Conservation (phyloP, 92 coral and sea anemone genomes). For the Zoanthus solanderi region DNA sequence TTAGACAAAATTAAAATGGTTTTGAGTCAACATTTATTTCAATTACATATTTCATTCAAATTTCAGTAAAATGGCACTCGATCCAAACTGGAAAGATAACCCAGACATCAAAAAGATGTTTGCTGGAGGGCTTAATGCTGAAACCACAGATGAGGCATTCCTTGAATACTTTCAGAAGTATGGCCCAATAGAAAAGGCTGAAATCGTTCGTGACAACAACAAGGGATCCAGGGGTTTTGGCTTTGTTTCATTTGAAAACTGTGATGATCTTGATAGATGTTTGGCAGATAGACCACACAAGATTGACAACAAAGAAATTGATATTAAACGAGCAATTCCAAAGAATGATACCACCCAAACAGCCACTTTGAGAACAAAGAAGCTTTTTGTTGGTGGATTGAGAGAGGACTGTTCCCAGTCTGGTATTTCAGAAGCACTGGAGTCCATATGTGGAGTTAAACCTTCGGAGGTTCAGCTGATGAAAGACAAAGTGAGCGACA, state of each 20-base stretch:
- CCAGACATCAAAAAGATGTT: constrained; percentile 77
- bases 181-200: constrained; percentile 67
- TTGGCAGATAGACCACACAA: constrained; percentile 65
- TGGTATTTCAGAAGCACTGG: constrained; percentile 73
- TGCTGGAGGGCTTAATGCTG: constrained; percentile 67
- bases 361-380: constrained; percentile 85
- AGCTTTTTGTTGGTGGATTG: constrained; percentile 92
- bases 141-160: constrained; percentile 56
- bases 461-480: constrained; percentile 70
- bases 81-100: constrained; percentile 73
- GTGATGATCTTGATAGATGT: constrained; percentile 66
- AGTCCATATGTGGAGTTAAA: constrained; percentile 66
- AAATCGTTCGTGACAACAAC: constrained; percentile 54
- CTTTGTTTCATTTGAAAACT: constrained; percentile 63
- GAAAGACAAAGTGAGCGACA: constrained; percentile 56
- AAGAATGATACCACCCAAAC: constrained; percentile 85
- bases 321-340: constrained; percentile 91
- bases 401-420: constrained; percentile 75
- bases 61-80: constrained; percentile 56
- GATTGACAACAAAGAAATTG: constrained; percentile 78
- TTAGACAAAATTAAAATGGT: no score
- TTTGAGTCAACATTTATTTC: no score
- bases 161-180: constrained; percentile 56
- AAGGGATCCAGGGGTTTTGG: constrained; percentile 72
- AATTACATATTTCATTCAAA: no score